Percentiles rank a stretch among this genome's conserved stretches.
These are phyloP conservation scores for Tetanocera ferruginea DNA, from an alignment of 2,888 invertebrate genomes.

Conservation along the genomic window DNA sequence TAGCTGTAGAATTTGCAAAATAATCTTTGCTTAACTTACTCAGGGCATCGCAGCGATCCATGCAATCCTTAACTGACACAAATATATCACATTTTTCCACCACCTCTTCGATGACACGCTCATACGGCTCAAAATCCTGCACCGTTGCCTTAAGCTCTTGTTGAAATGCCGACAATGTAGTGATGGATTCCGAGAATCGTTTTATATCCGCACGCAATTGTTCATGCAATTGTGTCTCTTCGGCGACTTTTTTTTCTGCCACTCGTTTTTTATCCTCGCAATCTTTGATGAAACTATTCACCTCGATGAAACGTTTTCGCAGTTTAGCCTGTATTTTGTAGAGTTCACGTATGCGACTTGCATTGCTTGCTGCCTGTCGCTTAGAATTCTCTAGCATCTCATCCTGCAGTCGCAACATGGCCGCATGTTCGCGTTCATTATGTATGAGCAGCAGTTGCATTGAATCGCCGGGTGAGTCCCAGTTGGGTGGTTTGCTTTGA, in stretches of 20 bases:
- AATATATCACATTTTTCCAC: conserved; percentile 61
- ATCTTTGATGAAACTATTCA: conserved; percentile 67
- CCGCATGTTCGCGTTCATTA: conserved; percentile 63
- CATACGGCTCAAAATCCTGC: conserved; percentile 63
- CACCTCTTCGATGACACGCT: conserved; percentile 63
- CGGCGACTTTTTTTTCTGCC: conserved; percentile 60
- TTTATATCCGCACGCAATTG: conserved; percentile 57
- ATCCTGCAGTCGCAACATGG: conserved; percentile 61
- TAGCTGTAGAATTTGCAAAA: background rate
- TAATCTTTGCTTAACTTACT: conserved; percentile 56
- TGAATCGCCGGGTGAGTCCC: conserved; percentile 67
- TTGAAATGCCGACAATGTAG: conserved; percentile 58
- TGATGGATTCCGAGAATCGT: conserved; percentile 53
- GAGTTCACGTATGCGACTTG: conserved; percentile 60
- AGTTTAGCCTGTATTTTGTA: conserved; percentile 59
- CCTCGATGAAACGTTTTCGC: conserved; percentile 64
- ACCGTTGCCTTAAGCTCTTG: conserved; percentile 59
- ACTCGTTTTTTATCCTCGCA: conserved; percentile 63
- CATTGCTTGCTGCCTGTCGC: conserved; percentile 57
- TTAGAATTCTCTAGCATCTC: conserved; percentile 62
- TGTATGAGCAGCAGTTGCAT: conserved; percentile 64
- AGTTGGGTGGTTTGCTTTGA: conserved; percentile 65
- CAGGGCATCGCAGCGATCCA: conserved; percentile 67
- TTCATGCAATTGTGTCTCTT: conserved; percentile 59
- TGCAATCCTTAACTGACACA: conserved; percentile 65